phyloP scores from a whole-genome alignment of 2,888 invertebrate genomes.

The Hoplodrina ambigua region DNA sequence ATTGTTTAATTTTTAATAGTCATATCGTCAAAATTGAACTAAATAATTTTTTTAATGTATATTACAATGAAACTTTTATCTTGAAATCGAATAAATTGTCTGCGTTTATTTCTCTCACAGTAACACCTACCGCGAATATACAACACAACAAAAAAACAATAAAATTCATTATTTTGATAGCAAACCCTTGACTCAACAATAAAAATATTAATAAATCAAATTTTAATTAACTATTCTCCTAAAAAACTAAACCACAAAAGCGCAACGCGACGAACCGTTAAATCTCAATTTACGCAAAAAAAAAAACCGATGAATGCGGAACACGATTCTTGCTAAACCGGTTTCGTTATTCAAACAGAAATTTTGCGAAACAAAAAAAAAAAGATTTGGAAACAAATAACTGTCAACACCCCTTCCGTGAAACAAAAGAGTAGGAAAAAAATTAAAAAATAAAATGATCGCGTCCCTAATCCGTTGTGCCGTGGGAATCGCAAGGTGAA shows the following conservation, averaged over 20 bases:
- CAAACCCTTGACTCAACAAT: conserved; percentile 77
- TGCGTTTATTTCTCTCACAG: not conserved
- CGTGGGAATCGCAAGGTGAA: conserved; percentile 90
- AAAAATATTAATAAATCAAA: conserved; percentile 87
- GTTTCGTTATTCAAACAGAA: conserved; percentile 83
- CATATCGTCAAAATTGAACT: no score
- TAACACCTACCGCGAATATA: not conserved
- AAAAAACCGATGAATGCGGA: conserved; percentile 83
- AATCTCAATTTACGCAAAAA: conserved; percentile 81
- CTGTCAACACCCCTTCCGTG: conserved; percentile 90
- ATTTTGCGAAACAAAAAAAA: conserved; percentile 85
- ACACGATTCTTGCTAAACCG: conserved; percentile 84
- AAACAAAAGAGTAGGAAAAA: conserved; percentile 86
- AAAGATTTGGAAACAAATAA: conserved; percentile 88
- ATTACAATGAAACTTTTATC: no score
- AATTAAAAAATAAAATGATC: conserved; percentile 78
- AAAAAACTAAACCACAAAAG: conserved; percentile 87
- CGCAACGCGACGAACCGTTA: conserved; percentile 86
- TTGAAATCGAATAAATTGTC: not conserved
- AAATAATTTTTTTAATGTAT: no score
- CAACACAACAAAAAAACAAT: conserved; percentile 38
- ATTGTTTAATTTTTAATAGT: not conserved
- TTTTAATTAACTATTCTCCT: conserved; percentile 87
- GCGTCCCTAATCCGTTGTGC: conserved; percentile 83
- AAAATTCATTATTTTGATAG: conserved; percentile 71